phyloP scores from a whole-genome alignment of 2,113 vertebrate genomes.

The Leiothrix lutea region DNA sequence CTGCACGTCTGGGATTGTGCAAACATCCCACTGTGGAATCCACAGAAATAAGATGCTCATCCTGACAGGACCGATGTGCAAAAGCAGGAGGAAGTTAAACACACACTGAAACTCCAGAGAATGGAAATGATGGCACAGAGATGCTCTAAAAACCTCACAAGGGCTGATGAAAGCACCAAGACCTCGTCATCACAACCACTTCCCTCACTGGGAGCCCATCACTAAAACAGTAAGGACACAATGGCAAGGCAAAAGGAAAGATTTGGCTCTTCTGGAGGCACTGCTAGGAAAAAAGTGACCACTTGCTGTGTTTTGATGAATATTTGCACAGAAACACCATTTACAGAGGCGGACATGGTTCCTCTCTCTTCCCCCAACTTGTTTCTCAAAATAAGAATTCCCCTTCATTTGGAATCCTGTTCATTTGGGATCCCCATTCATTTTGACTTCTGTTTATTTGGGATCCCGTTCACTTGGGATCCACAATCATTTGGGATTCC shows the following conservation, averaged over 20 bases:
- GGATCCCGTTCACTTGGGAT: neutral
- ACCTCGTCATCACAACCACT: fast-evolving
- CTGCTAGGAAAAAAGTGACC: neutral
- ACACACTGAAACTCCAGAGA: neutral
- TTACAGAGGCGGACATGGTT: neutral
- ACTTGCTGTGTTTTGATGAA: neutral
- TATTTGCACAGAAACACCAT: neutral
- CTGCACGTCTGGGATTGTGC: neutral
- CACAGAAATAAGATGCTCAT: neutral
- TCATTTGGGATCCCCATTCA: neutral
- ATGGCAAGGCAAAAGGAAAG: neutral
- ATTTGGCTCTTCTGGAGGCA: neutral
- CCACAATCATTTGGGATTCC: neutral
- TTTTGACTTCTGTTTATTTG: neutral
- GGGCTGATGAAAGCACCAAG: neutral
- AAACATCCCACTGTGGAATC: neutral
- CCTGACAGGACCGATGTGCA: fast-evolving
- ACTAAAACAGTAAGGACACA: neutral
- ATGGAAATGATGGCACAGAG: neutral
- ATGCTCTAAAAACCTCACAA: neutral
- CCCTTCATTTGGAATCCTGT: fast-evolving
- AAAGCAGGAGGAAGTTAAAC: neutral
- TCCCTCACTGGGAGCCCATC: neutral
- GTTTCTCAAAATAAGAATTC: neutral
- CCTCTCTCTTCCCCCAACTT: neutral